Evolutionary conservation across 2,113 vertebrate species (phyloP).

Genomic region (Nycticorax nycticorax): DNA sequence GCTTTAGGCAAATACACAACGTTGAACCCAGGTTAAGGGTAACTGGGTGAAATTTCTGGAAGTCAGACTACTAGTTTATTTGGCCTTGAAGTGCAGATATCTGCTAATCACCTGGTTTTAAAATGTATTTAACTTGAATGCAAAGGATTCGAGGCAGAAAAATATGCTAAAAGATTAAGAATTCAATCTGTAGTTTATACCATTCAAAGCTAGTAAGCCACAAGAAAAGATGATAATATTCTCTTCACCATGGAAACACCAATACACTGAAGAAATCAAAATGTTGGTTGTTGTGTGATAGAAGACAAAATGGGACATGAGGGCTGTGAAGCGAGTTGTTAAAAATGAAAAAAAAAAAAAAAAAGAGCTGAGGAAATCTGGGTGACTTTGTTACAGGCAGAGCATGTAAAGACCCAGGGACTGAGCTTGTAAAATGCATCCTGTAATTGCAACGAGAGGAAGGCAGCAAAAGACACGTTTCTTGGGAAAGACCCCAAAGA

Average conservation of each 20-base stretch:
- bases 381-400: not conserved
- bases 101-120: not conserved
- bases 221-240: not conserved
- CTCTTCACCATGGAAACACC: conserved; percentile 50
- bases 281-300: not conserved
- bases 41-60: not conserved
- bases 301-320: not conserved
- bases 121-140: not conserved
- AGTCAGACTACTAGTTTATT: not conserved
- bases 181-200: not conserved
- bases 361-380: not conserved
- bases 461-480: not conserved
- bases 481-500: not conserved
- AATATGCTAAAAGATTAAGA: not conserved
- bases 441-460: not conserved
- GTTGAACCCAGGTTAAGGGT: not conserved
- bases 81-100: not conserved
- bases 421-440: not conserved
- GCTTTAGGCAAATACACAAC: not conserved
- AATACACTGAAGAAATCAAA: conserved; percentile 31
- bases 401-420: not conserved
- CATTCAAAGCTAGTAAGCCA: not conserved
- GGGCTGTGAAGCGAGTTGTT: not conserved
- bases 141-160: not conserved
- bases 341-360: not conserved